These are phyloP conservation scores for Fukomys damarensis DNA, from an alignment of 2,113 vertebrate species.

Conservation along the genomic window DNA sequence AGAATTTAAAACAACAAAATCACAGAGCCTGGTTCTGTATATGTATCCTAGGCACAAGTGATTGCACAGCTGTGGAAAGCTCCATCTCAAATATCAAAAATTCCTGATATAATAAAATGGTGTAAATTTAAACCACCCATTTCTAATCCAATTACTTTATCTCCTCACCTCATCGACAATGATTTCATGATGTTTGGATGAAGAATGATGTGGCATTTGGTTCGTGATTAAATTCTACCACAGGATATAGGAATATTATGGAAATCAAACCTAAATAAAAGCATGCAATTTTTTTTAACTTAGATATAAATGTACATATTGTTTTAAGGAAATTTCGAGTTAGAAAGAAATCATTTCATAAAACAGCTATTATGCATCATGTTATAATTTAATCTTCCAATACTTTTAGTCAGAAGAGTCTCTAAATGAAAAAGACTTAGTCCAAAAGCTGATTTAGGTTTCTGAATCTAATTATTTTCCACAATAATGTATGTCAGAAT, in stretches of 20 bases:
- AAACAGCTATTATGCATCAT: not conserved
- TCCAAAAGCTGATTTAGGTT: not conserved
- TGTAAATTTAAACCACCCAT: slow-evolving; percentile 81
- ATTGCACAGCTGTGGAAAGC: slow-evolving; percentile 76
- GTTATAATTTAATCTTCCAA: not conserved
- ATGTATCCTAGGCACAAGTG: slow-evolving; percentile 55
- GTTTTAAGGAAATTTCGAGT: slow-evolving; percentile 27
- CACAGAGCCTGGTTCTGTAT: slow-evolving; percentile 41
- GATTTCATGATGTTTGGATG: slow-evolving; percentile 76
- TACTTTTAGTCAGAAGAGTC: not conserved
- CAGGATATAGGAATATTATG: not conserved
- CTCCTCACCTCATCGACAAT: slow-evolving; percentile 78
- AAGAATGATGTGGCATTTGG: slow-evolving; percentile 65
- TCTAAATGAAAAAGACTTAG: not conserved
- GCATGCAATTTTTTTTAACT: slow-evolving; percentile 21
- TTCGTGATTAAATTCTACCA: slow-evolving; percentile 60
- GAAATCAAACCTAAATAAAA: slow-evolving; percentile 46
- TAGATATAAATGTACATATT: not conserved
- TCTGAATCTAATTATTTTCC: not conserved
- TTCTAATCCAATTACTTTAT: slow-evolving; percentile 82
- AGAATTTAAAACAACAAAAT: slow-evolving; percentile 62
- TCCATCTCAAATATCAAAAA: slow-evolving; percentile 81
- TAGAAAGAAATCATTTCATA: not conserved
- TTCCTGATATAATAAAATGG: slow-evolving; percentile 81
- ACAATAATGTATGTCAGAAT: fast-evolving